Percentiles rank a stretch among this genome's conserved stretches.
Evolutionary conservation across 2,113 vertebrate genomes (phyloP).

Genomic region (Procavia capensis): DNA sequence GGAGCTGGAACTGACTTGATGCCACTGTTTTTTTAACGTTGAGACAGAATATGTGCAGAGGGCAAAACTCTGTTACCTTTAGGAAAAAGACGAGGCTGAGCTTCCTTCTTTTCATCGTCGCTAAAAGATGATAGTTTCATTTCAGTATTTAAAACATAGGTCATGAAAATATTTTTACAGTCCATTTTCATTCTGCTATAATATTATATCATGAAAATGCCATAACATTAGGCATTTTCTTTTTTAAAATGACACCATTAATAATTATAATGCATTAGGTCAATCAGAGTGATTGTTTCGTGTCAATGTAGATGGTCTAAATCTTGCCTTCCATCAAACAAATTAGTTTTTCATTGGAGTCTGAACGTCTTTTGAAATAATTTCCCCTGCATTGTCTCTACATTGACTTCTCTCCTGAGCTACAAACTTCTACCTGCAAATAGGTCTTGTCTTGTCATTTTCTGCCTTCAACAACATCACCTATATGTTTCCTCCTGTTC

Average conservation of each 20-base stretch:
- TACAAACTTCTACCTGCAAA: not conserved
- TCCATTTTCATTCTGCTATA: not conserved
- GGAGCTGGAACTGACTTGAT: no score
- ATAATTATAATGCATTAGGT: not conserved
- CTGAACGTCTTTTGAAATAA: not conserved
- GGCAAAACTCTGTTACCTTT: not conserved
- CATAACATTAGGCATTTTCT: slow-evolving; percentile 18
- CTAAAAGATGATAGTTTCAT: not conserved
- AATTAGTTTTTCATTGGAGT: not conserved
- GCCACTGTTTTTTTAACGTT: not conserved
- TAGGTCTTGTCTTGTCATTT: not conserved
- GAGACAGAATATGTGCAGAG: not conserved
- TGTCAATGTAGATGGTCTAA: not conserved
- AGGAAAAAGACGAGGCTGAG: not conserved
- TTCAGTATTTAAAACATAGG: slow-evolving; percentile 8
- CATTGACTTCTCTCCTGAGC: not conserved
- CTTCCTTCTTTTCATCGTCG: not conserved
- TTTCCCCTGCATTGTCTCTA: not conserved
- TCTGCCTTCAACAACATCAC: not conserved
- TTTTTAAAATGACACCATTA: slow-evolving; percentile 1
- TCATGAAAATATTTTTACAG: not conserved
- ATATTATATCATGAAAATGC: not conserved
- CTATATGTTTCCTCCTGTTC: not conserved
- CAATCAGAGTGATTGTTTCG: not conserved
- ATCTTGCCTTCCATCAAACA: not conserved